Base-by-base conservation (phyloP, 2,113 vertebrate species). In the Prunella fulvescens region DNA sequence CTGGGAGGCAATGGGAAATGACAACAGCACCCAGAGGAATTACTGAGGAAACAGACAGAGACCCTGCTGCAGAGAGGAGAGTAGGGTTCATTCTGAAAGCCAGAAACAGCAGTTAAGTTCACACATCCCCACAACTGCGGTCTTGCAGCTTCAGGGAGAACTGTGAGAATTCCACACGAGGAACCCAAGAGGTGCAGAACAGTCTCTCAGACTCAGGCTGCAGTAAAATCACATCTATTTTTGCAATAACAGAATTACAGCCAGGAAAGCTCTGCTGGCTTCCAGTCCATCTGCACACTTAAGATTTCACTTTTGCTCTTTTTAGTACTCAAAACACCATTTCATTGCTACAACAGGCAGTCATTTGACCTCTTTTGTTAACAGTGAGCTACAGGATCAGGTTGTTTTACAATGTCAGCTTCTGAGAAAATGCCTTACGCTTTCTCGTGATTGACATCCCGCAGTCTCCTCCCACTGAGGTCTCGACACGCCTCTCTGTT, bases 401-500 rank as follows among this genome's bases (percentile, higher is more conserved):
- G 50, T 47, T 73, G 20, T 40, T 71, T 64, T 35, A 14, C 10
- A 29, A 51, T 31, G 51, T 28, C 25, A 72, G 65, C 35, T 74
- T 19, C 13, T 58, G 81, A 86, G 24, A 70, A 84, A 80, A 60
- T 8, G 31, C 66, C 98, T 98, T 96, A 99, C 99, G 99, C 99
- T 97, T 99, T 99, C 94, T 99, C 99, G 1, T 99, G 99, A 88
- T 99, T 99, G 92, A 99, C 99, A 57, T 99, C 99, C 54, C 99
- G 93, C 14, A 99, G 98, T 17, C 99, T 98, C 25, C 99, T 98
- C 3, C 99, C 99, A 19, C 99, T 99, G 92, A 99, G 98, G 39
- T 99, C 99, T 71, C 99, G 97, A 87, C 99, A 99, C 7, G 99
- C 99, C 95, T 99, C 99, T 14, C 99, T 98, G 62, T 99, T 99